Evolutionary conservation across 2,797 vertebrate species (phyloP), one percentile per base, ranked within the genome.

Genomic region (Bovichtus variegatus): DNA sequence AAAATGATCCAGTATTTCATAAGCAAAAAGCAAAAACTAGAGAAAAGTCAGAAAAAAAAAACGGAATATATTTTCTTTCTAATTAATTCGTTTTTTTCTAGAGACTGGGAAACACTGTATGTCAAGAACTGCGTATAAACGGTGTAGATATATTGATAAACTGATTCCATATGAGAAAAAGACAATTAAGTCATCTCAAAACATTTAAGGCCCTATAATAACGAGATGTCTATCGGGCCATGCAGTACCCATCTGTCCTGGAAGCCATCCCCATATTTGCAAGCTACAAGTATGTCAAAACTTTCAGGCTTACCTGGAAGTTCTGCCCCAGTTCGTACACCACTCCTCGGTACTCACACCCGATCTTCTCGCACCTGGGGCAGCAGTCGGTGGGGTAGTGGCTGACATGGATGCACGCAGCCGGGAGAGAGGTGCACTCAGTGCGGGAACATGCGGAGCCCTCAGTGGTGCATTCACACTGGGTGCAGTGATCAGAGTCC

Each of bases 371-470:
- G 82, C 96, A 97, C 74, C 95, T 87, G 13, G 96, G 94, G 83
- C 96, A 97, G 93, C 96, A 96, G 93, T 96, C 96, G 18, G 90
- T 94, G 64, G 96, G 96, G 87, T 96, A 97, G 90, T 96, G 95
- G 91, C 96, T 97, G 71, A 97, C 95, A 62, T 98, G 97, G 92
- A 96, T 96, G 93, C 96, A 97, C 11, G 95, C 95, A 3, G 95
- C 93, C 8, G 95, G 96, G 44, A 96, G 90, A 23, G 93, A 89
- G 62, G 93, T 94, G 92, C 95, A 96, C 79, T 95, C 93, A 0
- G 95, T 96, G 85, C 92, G 90, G 64, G 94, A 92, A 43, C 96
- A 96, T 0, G 87, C 80, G 0, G 96, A 87, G 10, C 96, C 96
- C 23, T 94, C 94, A 0, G 83, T 10, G 0, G 95, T 96, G 86